Base-by-base conservation (phyloP, 2,888 invertebrate species). In the Flexamia atlantica region DNA sequence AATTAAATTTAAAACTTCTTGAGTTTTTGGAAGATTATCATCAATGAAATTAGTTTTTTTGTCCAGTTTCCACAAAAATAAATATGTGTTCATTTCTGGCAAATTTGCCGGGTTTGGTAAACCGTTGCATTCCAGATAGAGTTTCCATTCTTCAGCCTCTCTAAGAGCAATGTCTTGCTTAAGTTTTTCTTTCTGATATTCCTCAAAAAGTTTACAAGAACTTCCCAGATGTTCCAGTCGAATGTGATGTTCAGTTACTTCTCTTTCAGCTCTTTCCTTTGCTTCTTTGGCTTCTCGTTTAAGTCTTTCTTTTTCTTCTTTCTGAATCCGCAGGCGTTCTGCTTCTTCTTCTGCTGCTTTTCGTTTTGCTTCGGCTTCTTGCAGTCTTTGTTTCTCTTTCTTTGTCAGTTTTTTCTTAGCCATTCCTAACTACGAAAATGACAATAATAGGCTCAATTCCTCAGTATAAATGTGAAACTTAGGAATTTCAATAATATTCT, bases 61-160 rank as follows among this genome's bases (percentile, higher is more conserved):
- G n/a, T 89, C 89, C 72, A 89, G 87, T 83, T 90, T 88, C 93
- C 93, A 93, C 0, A 92, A 84, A 81, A 92, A 93, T 0, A 93
- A 88, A 87, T 92, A 93, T 0, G 92, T 93, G 88, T 92, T 93
- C 90, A 93, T 90, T 85, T 93, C 92, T 0, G 92, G 91, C 2
- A 92, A 90, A 20, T 91, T 90, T 0, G 91, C 90, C 1, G 93
- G 92, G 88, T 93, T 92, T 0, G 94, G 94, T 0, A 93, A 90
- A 2, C 93, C 93, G 82, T 93, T 93, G 85, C 93, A 93, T 0
- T 90, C 90, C 68, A 93, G 90, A 85, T 93, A 93, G 83, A 92
- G 91, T 60, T 89, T 88, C 94, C 94, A 94, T 93, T 94, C 87
- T 60, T 87, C 84, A 28, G 85, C 53, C 10, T 86, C 84, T 9